Conservation (phyloP, 2,888 invertebrate species). For the Conomelus anceps region DNA sequence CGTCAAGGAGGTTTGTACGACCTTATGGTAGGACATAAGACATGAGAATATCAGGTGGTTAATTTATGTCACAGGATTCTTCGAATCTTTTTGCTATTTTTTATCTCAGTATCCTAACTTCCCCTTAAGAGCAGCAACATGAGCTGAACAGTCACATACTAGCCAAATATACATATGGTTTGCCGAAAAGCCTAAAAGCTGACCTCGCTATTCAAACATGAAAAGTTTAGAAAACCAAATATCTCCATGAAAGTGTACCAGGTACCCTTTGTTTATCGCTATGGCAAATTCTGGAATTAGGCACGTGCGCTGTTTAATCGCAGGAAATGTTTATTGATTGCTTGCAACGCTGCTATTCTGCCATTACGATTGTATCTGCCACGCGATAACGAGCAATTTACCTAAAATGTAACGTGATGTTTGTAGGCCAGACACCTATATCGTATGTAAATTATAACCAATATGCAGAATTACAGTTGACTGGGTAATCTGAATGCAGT, state of each 20-base stretch:
- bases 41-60: too few species aligned
- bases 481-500: neutral
- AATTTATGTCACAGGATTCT: too few species aligned
- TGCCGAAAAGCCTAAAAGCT: neutral
- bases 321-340: neutral
- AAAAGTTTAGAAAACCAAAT: neutral
- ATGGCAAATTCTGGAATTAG: neutral
- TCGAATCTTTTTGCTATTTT: too few species aligned
- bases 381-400: neutral
- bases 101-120: too few species aligned
- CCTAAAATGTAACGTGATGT: neutral
- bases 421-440: neutral
- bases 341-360: neutral
- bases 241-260: neutral
- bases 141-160: neutral
- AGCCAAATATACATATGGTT: neutral
- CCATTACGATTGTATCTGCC: neutral
- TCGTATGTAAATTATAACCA: neutral
- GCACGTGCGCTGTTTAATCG: neutral
- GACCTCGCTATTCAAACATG: neutral
- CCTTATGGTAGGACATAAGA: too few species aligned
- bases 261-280: neutral
- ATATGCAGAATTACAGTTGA: neutral
- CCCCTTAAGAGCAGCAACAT: too few species aligned
- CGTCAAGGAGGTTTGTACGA: too few species aligned